These are phyloP conservation scores for Hypocryptadius cinnamomeus DNA, from an alignment of 2,113 vertebrate species.

Conservation along the genomic window DNA sequence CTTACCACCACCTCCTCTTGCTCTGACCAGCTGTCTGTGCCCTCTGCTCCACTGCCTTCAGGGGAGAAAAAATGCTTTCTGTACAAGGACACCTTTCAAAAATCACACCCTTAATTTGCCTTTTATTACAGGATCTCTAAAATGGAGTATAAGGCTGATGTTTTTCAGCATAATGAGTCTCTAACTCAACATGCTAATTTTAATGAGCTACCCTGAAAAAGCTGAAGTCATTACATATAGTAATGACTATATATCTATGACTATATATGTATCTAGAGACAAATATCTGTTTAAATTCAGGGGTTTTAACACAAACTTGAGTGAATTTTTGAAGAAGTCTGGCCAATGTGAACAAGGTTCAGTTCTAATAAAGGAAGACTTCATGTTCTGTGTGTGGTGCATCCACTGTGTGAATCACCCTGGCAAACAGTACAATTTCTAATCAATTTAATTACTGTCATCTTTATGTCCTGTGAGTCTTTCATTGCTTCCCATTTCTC, in stretches of 20 bases:
- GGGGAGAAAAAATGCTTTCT: background rate
- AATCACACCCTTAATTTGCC: background rate
- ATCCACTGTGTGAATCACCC: background rate
- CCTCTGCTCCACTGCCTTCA: background rate
- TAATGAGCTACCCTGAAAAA: background rate
- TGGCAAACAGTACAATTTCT: background rate
- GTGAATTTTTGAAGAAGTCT: background rate
- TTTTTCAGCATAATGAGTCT: background rate
- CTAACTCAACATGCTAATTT: background rate
- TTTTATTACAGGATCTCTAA: background rate
- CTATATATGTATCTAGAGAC: background rate
- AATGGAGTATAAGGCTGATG: background rate
- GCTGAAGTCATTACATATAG: background rate
- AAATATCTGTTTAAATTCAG: background rate
- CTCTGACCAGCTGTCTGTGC: background rate
- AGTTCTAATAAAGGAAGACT: background rate
- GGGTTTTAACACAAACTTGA: background rate
- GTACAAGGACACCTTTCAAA: background rate
- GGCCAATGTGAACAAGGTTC: background rate
- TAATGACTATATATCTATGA: background rate
- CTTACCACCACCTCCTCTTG: background rate
- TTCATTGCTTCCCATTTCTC: background rate
- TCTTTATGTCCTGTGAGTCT: background rate
- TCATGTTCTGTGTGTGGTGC: background rate
- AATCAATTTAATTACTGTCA: background rate